Base-by-base conservation (phyloP, 2,113 vertebrate genomes). In the Coptodon rendalli region DNA sequence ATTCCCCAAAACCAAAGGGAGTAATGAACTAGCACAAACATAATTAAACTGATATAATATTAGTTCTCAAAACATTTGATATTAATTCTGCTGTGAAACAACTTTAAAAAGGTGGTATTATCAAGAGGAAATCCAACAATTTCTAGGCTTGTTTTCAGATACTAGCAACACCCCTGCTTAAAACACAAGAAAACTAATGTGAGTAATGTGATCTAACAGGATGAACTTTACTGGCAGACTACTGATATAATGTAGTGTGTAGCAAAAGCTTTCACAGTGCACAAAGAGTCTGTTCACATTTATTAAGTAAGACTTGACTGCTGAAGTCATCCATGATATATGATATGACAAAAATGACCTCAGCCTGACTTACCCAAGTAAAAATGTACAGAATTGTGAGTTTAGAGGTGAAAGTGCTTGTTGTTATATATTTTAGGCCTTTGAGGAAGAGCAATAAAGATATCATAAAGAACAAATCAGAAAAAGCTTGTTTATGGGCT, bases 321-420 rank as follows among this genome's bases (percentile, higher is more conserved):
- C 85, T 56, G 84, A 73, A 22, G 43, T 63, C 80, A 92, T 92
- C 43, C 76, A 63, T 80, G 59, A 89, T 88, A 84, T 73, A 89
- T 85, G 56, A 87, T 76, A 87, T 24, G 54, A 76, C 43, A 56
- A 56, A 17, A 31, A 56, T 86, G 90, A 87, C 82, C 83, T 88
- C 50, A 63, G 38, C 43, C 19, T 52, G 13, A 88, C 48, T 31
- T 22, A 22, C 59, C 78, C 29, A 43, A 53, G 29, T 71, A 14
- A n/a, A 48, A 48, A 80, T 83, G 19, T 13, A 57, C 52, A 80
- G 61, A 82, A 27, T 14, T 53, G 71, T 17, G 14, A 24, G 16
- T 27, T 45, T 43, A 9, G 12, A 63, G 56, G 19, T 54, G 17
- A 71, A 56, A 19, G 17, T 27, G 5, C n/a, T 50, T 76, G 9